Evolutionary conservation across 2,113 vertebrate species (phyloP).

Genomic region (Platysternon megacephalum): DNA sequence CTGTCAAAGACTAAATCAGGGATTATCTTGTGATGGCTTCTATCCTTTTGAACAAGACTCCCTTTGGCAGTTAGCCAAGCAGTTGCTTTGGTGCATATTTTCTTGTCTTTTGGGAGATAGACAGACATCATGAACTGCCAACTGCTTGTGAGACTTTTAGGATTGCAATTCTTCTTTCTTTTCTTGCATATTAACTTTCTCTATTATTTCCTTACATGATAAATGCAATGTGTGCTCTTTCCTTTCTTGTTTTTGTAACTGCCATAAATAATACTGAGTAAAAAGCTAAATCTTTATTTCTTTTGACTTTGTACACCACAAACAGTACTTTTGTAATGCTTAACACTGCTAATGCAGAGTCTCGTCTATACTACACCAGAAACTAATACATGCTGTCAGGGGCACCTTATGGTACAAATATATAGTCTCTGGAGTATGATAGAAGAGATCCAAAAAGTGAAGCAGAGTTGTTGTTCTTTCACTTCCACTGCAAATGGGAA

Average conservation of each 20-base stretch:
- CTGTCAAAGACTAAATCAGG: conserved; percentile 51
- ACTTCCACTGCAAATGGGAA: neutral
- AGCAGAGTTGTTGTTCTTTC: neutral
- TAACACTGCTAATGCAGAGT: neutral
- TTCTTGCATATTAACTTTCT: neutral
- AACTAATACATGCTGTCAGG: neutral
- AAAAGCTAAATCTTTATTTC: conserved; percentile 3
- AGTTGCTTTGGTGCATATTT: conserved; percentile 53
- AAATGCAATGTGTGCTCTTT: neutral
- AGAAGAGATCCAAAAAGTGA: neutral
- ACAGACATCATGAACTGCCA: neutral
- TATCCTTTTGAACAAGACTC: conserved; percentile 50
- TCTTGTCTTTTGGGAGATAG: neutral
- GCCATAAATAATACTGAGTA: neutral
- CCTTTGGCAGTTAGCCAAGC: conserved; percentile 21
- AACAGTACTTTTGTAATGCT: neutral
- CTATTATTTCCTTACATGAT: neutral
- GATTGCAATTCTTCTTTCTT: neutral
- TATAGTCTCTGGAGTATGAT: neutral
- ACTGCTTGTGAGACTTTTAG: neutral
- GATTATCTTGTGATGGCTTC: conserved; percentile 53
- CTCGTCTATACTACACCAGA: neutral
- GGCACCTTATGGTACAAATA: neutral
- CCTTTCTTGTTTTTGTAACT: neutral
- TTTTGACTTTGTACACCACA: neutral